Evolutionary conservation across 2,888 invertebrate genomes (phyloP).

Genomic region (Pimpla rufipes): DNA sequence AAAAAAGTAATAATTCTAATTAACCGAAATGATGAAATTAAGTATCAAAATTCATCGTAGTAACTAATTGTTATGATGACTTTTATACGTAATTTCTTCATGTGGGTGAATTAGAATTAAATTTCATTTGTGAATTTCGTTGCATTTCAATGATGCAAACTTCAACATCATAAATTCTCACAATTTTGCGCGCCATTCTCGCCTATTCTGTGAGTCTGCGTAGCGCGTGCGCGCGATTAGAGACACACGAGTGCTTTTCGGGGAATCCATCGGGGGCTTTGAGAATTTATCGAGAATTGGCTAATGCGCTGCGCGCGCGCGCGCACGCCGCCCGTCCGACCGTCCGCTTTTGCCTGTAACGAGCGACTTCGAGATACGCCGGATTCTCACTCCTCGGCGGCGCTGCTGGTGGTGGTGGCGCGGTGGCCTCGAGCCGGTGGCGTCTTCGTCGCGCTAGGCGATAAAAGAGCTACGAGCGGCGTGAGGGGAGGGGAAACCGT

Average conservation of each 20-base stretch:
- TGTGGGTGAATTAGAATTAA: too few relatives aligned
- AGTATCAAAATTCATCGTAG: too few relatives aligned
- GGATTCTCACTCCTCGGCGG: background rate
- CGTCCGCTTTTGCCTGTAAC: slow-evolving; percentile 20
- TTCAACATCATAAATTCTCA: too few relatives aligned
- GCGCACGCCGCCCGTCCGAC: too few relatives aligned
- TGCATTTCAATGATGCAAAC: too few relatives aligned
- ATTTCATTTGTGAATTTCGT: too few relatives aligned
- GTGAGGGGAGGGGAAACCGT: too few relatives aligned
- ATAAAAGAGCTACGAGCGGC: slow-evolving; percentile 45
- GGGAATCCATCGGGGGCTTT: background rate
- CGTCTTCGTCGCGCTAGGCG: slow-evolving; percentile 29
- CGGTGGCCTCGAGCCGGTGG: slow-evolving; percentile 2
- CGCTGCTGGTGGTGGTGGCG: background rate
- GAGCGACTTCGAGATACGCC: slow-evolving; percentile 6
- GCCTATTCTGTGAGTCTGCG: background rate
- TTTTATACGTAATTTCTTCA: too few relatives aligned
- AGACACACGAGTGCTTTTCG: background rate
- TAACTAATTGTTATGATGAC: too few relatives aligned
- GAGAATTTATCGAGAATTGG: slow-evolving; percentile 10
- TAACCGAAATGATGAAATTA: too few relatives aligned
- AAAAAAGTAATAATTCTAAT: too few relatives aligned
- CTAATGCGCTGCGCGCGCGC: background rate
- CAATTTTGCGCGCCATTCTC: too few relatives aligned
- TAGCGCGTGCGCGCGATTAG: background rate